Percentiles rank a stretch among this genome's conserved stretches.
Conservation (phyloP, 2,797 vertebrate genomes). For the Spea hammondii region DNA sequence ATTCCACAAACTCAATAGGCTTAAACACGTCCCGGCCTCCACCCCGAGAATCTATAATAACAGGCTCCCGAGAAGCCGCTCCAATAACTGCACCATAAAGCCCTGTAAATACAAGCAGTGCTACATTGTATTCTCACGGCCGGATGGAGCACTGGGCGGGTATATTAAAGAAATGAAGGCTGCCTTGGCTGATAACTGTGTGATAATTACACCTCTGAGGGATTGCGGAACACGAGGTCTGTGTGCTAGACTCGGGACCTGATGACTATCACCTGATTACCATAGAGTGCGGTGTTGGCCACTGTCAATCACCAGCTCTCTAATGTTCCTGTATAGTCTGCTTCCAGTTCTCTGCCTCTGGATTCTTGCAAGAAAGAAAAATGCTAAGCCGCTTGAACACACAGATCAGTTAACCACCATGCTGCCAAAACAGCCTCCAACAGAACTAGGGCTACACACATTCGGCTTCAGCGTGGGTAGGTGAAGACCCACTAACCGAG, state of each 20-base stretch:
- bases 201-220: conserved; percentile 59
- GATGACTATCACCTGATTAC: conserved; percentile 45
- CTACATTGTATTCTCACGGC: conserved; percentile 29
- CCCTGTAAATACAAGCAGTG: conserved; percentile 30
- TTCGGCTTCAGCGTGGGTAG: background rate
- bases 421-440: background rate
- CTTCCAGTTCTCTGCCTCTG: conserved; percentile 12
- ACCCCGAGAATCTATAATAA: conserved; percentile 31
- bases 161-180: conserved; percentile 57
- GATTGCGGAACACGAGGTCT: conserved; percentile 48
- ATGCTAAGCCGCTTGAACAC: background rate
- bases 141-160: conserved; percentile 40
- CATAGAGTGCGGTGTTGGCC: conserved; percentile 27
- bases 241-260: conserved; percentile 20
- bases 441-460: background rate
- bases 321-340: conserved; percentile 24
- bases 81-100: conserved; percentile 9
- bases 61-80: conserved; percentile 22
- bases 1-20: conserved; percentile 43
- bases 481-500: no score
- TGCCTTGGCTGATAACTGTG: conserved; percentile 54
- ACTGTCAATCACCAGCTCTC: conserved; percentile 23
- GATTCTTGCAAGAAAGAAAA: conserved; percentile 1
- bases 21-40: conserved; percentile 28
- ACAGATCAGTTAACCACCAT: background rate